Evolutionary conservation across 1,140 invertebrate genomes (phyloP).

Genomic region (Anoplophora glabripennis): DNA sequence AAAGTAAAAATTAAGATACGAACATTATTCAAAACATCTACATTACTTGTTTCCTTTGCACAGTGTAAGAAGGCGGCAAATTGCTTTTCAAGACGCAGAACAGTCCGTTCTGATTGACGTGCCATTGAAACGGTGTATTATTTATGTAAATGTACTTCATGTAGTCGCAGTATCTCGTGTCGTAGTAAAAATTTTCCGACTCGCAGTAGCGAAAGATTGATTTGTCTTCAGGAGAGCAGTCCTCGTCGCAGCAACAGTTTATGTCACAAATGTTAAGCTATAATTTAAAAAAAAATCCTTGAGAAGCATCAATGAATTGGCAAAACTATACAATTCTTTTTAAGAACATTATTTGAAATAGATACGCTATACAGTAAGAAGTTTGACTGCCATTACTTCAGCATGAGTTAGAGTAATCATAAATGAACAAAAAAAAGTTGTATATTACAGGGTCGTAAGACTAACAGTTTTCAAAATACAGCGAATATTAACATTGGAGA

Average conservation of each 20-base stretch:
- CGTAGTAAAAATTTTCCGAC: conserved; percentile 32
- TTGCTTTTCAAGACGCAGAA: conserved; percentile 62
- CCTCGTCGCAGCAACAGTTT: conserved; percentile 73
- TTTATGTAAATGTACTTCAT: conserved; percentile 49
- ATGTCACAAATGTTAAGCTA: conserved; percentile 58
- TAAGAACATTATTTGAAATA: too few relatives aligned
- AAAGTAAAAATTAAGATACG: neutral
- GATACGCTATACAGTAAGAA: too few relatives aligned
- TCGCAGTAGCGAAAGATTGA: conserved; percentile 58
- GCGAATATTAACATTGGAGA: too few relatives aligned
- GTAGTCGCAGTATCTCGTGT: conserved; percentile 49
- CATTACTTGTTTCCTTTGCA: conserved; percentile 40
- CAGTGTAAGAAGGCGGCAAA: conserved; percentile 48
- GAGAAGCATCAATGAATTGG: neutral
- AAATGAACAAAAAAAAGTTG: too few relatives aligned
- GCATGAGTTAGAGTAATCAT: too few relatives aligned
- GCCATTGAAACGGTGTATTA: conserved; percentile 48
- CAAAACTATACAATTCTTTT: too few relatives aligned
- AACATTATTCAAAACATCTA: too few relatives aligned
- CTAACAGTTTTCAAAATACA: too few relatives aligned
- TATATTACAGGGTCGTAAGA: too few relatives aligned
- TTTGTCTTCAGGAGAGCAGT: conserved; percentile 59
- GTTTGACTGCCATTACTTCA: too few relatives aligned
- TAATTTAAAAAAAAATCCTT: neutral
- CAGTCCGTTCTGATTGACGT: conserved; percentile 50